Evolutionary conservation across 2,113 vertebrate species (phyloP), one percentile per base, ranked within the genome.

Genomic region (Dicerorhinus sumatrensis): DNA sequence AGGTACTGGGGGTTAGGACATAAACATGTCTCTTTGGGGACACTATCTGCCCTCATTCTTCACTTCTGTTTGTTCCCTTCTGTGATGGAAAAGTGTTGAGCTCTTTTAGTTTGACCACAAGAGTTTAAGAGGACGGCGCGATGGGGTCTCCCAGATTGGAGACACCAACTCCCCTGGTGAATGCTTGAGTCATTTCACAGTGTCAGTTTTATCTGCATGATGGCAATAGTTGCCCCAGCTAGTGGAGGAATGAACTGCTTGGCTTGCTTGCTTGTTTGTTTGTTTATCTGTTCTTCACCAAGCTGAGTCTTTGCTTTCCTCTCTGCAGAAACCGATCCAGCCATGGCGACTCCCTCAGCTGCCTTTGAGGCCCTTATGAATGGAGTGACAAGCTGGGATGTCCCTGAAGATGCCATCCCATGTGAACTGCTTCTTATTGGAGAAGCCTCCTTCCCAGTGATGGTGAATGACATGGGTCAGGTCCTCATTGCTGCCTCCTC

Each of bases 371-470:
- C 92, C 42, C 97, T 99, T 36, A 98, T 99, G 98, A 93, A 97
- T 2, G 96, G 98, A 39, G 90, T 99, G 2, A 97, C 97, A 0
- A 94, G 96, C 1, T 99, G 98, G 98, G 96, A 99, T 73, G 98
- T 99, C 96, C 98, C 98, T 0, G 98, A 98, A 2, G 23, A 96
- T 23, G 96, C 98, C 73, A 72, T 98, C 83, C 99, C 99, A 0
- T 98, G 98, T 87, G 98, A 99, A 95, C 97, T 99, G 92, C 98
- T 99, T 0, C 98, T 99, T 0, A 90, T 98, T 7, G 98, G 98
- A 39, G 98, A 99, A 33, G 95, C 92, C 0, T 97, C 99, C 10
- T 98, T 97, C 81, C 99, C 99, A 0, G 98, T 99, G 58, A 98
- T 99, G 92, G 89, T 99, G 96, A 98, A 98, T 0, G 33, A 98